Base-by-base conservation (phyloP, 1,140 invertebrate genomes). In the Ptiloglossa arizonensis region DNA sequence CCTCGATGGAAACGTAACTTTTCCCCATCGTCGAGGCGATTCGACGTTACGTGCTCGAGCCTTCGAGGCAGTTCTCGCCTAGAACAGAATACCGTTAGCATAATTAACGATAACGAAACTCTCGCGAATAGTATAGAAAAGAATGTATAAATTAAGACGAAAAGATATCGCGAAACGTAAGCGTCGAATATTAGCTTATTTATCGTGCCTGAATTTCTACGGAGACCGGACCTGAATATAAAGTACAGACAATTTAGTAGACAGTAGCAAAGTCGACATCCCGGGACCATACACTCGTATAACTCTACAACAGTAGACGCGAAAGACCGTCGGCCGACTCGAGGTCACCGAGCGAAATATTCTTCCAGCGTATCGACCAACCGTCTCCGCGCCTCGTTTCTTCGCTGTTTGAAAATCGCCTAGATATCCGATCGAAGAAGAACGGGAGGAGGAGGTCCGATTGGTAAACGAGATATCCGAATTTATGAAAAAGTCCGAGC, bases 181-280 rank as follows among this genome's bases (percentile, higher is more conserved):
- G n/a, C 46, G 38, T 59, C n/a, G 17, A 24, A 32, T 5, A 19
- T 56, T 74, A 69, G 52, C 17, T 75, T 68, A 68, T 69, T n/a
- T n/a, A 69, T 76, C 66, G 73, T 76, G 73, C 73, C 73, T 76
- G 54, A 76, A 76, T 69, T 60, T 76, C 24, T 69, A 76, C n/a
- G 29, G 46, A 32, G 17, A 29, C 22, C 38, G 69, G 41, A 76
- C 54, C 35, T 56, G 24, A 76, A 48, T 38, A 56, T 41, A 22
- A 38, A 79, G 46, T 64, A 57, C 52, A 48, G 48, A 78, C 19
- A 24, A 38, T n/a, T 73, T 70, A 0, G 24, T 67, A 74, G 50
- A 29, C 11, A 17, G 9, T 74, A 32, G 41, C 62, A 62, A 44
- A 77, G 41, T 52, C 44, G 15, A 32, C 46, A 77, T 19, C 46